Base-by-base conservation (phyloP, 2,797 vertebrate genomes). In the Poliocrania exsul region DNA sequence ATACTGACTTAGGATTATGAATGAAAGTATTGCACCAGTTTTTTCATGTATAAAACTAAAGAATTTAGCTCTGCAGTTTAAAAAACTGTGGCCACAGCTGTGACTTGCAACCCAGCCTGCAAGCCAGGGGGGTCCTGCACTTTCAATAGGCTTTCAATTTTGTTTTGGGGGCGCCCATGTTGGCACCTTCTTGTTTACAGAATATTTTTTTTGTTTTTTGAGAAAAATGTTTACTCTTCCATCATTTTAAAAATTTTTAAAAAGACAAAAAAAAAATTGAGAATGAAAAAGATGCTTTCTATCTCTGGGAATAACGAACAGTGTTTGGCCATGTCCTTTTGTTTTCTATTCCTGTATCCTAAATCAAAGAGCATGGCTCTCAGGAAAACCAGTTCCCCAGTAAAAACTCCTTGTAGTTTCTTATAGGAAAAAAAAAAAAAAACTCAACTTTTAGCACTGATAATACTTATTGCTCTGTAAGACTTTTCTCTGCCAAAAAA, bases 221-320 rank as follows among this genome's bases (percentile, higher is more conserved):
- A 97, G 98, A 98, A 98, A 99, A 98, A 99, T 99, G 98, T 99
- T 99, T 99, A 99, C 99, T 99, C 98, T 99, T 98, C 98, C 98
- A 98, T 99, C 98, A 98, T 99, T 99, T 99, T 98, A 99, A 99
- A 98, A 98, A 97, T 96, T 90, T 97, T 97, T 96, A 96, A 98
- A 98, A 96, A 97, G 86, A 97, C 93, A 97, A 97, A 97, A 96
- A 51, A 97, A 96, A 97, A 97, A 97, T 95, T 82, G 97, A 96
- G 97, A 97, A 96, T 97, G 97, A 97, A 97, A 97, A 98, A 98
- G 99, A 99, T 98, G 98, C 98, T 99, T 99, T 99, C 97, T 98
- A 99, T 99, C 99, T 99, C 99, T 99, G 99, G 99, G 99, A 99
- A 99, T 99, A 99, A 98, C 97, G 98, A 99, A 99, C 99, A 99